These are phyloP conservation scores for Erythrolamprus reginae DNA, from an alignment of 2,113 vertebrate genomes.

Conservation along the genomic window DNA sequence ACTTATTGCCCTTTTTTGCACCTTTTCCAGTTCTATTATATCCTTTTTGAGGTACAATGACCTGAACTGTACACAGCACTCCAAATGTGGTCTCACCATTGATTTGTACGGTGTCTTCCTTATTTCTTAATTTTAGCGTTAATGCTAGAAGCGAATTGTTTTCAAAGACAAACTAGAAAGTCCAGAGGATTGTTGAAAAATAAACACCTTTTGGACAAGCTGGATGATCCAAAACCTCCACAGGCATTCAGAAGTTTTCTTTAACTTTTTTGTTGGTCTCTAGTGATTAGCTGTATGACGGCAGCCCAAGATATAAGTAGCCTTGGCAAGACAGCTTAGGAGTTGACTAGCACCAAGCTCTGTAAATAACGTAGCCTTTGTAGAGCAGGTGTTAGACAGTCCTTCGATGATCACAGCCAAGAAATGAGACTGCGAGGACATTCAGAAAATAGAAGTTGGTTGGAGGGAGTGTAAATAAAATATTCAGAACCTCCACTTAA, in stretches of 20 bases:
- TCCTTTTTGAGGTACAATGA: too few species aligned
- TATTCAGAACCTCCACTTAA: not conserved
- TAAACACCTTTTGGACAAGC: too few species aligned
- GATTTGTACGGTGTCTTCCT: too few species aligned
- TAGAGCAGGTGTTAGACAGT: conserved; percentile 4
- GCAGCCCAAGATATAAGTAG: not conserved
- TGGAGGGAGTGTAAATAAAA: not conserved
- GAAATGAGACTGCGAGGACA: not conserved
- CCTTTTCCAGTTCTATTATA: too few species aligned
- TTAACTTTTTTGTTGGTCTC: not conserved
- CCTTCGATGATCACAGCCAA: not conserved
- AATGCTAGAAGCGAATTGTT: too few species aligned
- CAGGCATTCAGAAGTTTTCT: not conserved
- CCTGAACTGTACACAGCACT: too few species aligned
- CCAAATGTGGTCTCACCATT: too few species aligned
- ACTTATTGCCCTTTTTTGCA: too few species aligned
- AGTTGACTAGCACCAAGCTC: not conserved
- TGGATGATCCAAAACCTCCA: too few species aligned
- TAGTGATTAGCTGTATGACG: not conserved
- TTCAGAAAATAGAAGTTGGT: conserved; percentile 22
- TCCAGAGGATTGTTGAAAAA: too few species aligned
- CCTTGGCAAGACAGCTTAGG: not conserved
- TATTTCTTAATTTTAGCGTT: too few species aligned
- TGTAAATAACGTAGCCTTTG: conserved; percentile 1
- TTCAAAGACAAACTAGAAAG: too few species aligned